Evolutionary conservation across 2,113 vertebrate genomes (phyloP).

Genomic region (Nyctereutes procyonoides): DNA sequence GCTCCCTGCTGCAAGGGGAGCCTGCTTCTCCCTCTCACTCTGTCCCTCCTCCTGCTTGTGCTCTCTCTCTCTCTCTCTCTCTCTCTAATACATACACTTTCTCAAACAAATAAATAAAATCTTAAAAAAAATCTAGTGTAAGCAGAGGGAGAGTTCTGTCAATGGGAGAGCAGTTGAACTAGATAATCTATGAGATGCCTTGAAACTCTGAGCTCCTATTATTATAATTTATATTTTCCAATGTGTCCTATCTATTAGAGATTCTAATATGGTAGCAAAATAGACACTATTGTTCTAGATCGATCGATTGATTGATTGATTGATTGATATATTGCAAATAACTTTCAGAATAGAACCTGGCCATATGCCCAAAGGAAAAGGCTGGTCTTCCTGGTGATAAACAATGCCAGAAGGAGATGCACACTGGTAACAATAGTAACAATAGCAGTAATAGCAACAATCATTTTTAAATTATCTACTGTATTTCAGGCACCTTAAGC

Average conservation of each 20-base stretch:
- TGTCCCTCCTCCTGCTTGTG: no score
- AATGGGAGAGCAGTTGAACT: not conserved
- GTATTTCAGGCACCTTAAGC: not conserved
- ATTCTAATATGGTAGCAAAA: not conserved
- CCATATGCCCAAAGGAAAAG: not conserved
- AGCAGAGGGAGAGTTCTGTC: not conserved
- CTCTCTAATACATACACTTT: no score
- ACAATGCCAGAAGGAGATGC: not conserved
- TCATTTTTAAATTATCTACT: not conserved
- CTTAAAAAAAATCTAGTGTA: not conserved
- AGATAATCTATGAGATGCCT: not conserved
- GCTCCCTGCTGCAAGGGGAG: no score
- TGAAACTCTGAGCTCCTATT: not conserved
- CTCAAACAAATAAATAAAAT: no score
- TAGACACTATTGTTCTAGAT: not conserved
- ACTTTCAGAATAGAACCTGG: not conserved
- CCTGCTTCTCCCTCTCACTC: no score
- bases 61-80: no score
- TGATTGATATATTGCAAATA: not conserved
- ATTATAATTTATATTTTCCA: slow-evolving; percentile 23
- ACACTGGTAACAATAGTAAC: not conserved
- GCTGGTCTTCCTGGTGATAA: not conserved
- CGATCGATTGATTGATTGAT: no score
- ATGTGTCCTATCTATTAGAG: not conserved
- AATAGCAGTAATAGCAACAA: not conserved